Evolutionary conservation across 1,140 invertebrate species (phyloP), one percentile per base, ranked within the genome.

Genomic region (Sesamia nonagrioides): DNA sequence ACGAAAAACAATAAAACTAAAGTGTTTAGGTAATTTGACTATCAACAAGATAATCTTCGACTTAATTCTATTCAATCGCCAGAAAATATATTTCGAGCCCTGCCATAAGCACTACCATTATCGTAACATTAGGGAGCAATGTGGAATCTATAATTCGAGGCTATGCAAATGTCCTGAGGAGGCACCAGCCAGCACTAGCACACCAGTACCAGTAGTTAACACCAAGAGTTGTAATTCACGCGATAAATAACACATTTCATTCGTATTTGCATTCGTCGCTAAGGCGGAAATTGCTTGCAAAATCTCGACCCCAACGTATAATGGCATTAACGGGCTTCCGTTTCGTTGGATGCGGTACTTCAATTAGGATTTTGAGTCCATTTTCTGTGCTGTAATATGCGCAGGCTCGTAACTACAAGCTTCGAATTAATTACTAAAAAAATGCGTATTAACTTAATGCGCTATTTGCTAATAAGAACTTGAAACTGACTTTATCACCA

Each of bases 221-320:
- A 80, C 74, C 45, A 63, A 50, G 68, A 45, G 73, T 77, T 72
- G 73, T 80, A 80, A 77, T 77, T 77, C 79, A 85, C 82, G 85
- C 85, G 86, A 90, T 91, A 91, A 91, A 91, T 91, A 89, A 90
- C 89, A 90, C 88, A 89, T 88, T 90, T 90, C 84, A 84, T 85
- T 88, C 83, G 85, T 88, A 91, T 91, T 90, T 90, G 87, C 90
- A 89, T 88, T 89, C 82, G 90, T 90, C 88, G 88, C 88, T 87
- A 87, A 88, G 84, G 80, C 88, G 90, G 90, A 91, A 91, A 91
- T 91, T 91, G 88, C 90, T 89, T 86, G 88, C 89, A 84, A 89
- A 91, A 91, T 91, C 88, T 89, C 88, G 71, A 86, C 86, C 78
- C 83, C 79, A 77, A 89, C 82, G 85, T 84, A 81, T 80, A 80